Evolutionary conservation across 2,888 invertebrate genomes (phyloP), one percentile per base, ranked within the genome.

Genomic region (Plagiodera versicolora): DNA sequence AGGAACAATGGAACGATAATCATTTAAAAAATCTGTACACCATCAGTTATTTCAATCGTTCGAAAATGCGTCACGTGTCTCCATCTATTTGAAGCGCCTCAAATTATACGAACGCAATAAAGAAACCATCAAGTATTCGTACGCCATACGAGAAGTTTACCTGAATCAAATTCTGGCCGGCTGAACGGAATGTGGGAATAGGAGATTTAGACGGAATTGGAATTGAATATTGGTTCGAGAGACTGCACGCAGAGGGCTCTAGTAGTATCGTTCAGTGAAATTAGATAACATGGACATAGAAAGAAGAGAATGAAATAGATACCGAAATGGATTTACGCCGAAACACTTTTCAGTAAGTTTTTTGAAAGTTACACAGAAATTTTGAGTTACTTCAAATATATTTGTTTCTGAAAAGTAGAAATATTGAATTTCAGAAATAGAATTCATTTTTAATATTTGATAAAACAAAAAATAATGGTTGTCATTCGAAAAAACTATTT

Each of bases 251-350:
- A 39, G 39, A 39, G 39, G 39, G 39, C 39, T 39, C 39, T 39
- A n/a, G 6, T 14, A n/a, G 14, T 4, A n/a, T 44, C 46, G 18
- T n/a, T 72, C 73, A 74, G 73, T 73, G 73, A n/a, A n/a, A n/a
- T 73, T 6, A 24, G 6, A 3, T 3, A 24, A 24, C 24, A 24
- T 24, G n/a, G n/a, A 24, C 24, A 24, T 3, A 24, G 24, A 24
- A 24, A 24, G 24, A 24, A 24, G 6, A 24, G 24, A 5, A 24
- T 6, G 24, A 24, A 24, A 24, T 5, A 24, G 3, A 24, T 24
- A 6, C 3, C 24, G 4, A n/a, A n/a, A n/a, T n/a, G n/a, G n/a
- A n/a, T n/a, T n/a, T n/a, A n/a, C n/a, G n/a, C n/a, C n/a, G n/a
- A n/a, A n/a, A n/a, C n/a, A n/a, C n/a, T n/a, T n/a, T n/a, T n/a